Percentiles rank a stretch among this genome's conserved stretches.
Conservation (phyloP, 2,113 vertebrate species). For the Poecile atricapillus region DNA sequence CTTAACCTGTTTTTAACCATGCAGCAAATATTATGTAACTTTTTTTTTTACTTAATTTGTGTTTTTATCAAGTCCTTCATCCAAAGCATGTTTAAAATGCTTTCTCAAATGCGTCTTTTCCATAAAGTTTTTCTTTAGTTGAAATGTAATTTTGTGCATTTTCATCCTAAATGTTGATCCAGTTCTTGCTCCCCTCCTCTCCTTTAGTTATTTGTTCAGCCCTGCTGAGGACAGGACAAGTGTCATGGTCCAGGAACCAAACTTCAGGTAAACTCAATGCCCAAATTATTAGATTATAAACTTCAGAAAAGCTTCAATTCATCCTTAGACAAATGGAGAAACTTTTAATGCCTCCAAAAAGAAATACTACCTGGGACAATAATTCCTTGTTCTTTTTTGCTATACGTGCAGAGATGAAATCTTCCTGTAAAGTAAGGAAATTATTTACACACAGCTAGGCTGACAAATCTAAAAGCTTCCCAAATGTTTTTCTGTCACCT, state of each 20-base stretch:
- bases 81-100: not conserved
- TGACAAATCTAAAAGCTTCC: not conserved
- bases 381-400: not conserved
- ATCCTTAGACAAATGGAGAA: not conserved
- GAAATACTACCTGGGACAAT: not conserved
- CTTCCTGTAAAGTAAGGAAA: not conserved
- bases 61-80: not conserved
- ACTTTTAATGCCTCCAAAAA: not conserved
- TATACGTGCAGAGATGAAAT: not conserved
- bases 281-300: not conserved
- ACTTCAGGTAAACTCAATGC: not conserved
- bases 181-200: not conserved
- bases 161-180: not conserved
- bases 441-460: not conserved
- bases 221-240: not conserved
- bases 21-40: not conserved
- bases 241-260: not conserved
- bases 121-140: not conserved
- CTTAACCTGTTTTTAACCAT: not conserved
- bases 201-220: not conserved
- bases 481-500: not conserved
- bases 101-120: not conserved
- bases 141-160: not conserved
- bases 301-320: not conserved
- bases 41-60: not conserved